phyloP scores from a whole-genome alignment of 2,888 invertebrate genomes.

The Drosophila phalerata region DNA sequence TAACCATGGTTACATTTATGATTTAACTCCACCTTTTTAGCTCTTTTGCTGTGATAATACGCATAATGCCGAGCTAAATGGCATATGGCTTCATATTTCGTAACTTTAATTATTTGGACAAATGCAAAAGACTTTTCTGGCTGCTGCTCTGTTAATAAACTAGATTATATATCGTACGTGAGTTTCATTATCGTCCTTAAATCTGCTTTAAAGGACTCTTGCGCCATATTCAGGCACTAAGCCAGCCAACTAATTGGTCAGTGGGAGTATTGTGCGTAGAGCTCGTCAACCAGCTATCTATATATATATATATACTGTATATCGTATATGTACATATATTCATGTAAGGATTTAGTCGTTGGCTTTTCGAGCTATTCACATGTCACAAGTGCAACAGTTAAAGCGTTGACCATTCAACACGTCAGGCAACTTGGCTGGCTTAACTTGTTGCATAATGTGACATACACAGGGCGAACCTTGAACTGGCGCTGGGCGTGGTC shows the following conservation, averaged over 20 bases:
- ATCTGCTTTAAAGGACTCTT: slow-evolving; percentile 37
- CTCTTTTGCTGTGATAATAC: slow-evolving; percentile 6
- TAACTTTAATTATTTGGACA: neutral
- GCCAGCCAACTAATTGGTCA: slow-evolving; percentile 55
- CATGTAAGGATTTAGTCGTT: slow-evolving; percentile 34
- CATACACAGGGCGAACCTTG: slow-evolving; percentile 38
- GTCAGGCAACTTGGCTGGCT: slow-evolving; percentile 54
- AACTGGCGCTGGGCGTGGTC: slow-evolving; percentile 7
- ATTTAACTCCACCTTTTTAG: neutral
- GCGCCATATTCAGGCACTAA: slow-evolving; percentile 36
- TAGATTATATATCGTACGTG: slow-evolving; percentile 50
- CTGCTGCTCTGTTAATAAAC: slow-evolving; percentile 14
- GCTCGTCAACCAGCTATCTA: slow-evolving; percentile 34
- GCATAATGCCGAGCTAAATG: slow-evolving; percentile 7
- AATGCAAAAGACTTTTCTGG: slow-evolving; percentile 42
- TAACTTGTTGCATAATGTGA: slow-evolving; percentile 75
- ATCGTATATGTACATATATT: slow-evolving; percentile 27
- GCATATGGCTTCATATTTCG: slow-evolving; percentile 32
- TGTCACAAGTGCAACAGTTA: slow-evolving; percentile 58
- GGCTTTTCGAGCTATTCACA: slow-evolving; percentile 41
- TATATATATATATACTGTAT: slow-evolving; percentile 15
- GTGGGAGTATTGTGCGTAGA: slow-evolving; percentile 17
- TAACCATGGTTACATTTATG: neutral
- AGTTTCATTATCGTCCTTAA: slow-evolving; percentile 28
- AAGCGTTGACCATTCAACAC: slow-evolving; percentile 68